Base-by-base conservation (phyloP, 92 coral and sea anemone genomes). In the Muricea muricata region DNA sequence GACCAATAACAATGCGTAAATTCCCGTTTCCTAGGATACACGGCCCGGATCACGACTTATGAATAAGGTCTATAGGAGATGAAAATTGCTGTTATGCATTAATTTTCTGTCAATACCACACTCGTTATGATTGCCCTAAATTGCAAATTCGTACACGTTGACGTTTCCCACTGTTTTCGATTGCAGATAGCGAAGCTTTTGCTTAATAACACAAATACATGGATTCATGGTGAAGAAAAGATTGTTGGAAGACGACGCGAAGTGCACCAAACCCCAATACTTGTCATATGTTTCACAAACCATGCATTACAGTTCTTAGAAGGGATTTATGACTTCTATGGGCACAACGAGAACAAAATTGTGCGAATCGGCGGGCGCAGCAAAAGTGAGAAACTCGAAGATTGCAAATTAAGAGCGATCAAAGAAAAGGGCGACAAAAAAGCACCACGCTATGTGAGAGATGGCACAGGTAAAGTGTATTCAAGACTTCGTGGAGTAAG, bases 281-380 rank as follows among this genome's bases (percentile, higher is more conserved):
- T 93, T 11, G 95, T 95, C 31, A 94, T 95, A 15, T 95, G 98
- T 81, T 95, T 89, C 88, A 95, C 98, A 10, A 95, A 95, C 82
- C 98, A 95, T 87, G 98, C 98, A 40, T 82, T 95, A 0, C 98
- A 95, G 88, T 95, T 95, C 76, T 87, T 95, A 6, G 97, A 93
- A 78, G 99, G 97, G 33, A 96, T 96, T 70, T 87, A 90, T 35
- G 78, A 86, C 65, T 96, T 93, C 80, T 97, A 93, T 76, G 90
- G 94, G 3, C 50, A 85, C 28, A 95, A 93, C 80, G 91, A 93
- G 2, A 58, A 87, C 35, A 95, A 94, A 14, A 96, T 96, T 46
- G 91, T 96, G 13, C 91, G 99, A 10, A 84, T 96, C 41, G 99
- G 99, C 7, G 97, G 97, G 58, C 84, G 99, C 70, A 93, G 99